phyloP scores from a whole-genome alignment of 2,888 invertebrate species.

The Parasteatoda lunata region DNA sequence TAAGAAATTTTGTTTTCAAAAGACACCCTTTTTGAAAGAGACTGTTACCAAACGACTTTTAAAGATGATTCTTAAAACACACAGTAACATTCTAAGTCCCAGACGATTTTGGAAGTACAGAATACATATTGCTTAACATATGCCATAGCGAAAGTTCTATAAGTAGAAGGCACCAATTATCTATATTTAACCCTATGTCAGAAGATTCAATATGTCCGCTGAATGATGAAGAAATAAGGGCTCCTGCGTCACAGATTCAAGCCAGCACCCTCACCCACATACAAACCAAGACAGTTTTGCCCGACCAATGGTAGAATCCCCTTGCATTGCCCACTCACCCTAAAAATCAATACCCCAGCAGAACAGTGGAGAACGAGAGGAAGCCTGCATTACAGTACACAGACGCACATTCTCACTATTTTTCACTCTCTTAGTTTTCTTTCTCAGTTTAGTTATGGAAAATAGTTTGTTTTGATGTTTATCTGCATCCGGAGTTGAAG shows the following conservation, averaged over 20 bases:
- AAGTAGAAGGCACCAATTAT: slow-evolving; percentile 44
- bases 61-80: not conserved
- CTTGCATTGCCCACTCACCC: slow-evolving; percentile 66
- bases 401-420: not conserved
- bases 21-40: no score
- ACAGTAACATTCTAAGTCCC: slow-evolving; percentile 23
- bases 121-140: slow-evolving; percentile 31
- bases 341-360: slow-evolving; percentile 64
- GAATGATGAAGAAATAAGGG: slow-evolving; percentile 42
- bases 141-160: slow-evolving; percentile 12
- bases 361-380: slow-evolving; percentile 29
- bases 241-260: slow-evolving; percentile 61
- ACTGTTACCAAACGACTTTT: no score
- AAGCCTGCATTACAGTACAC: slow-evolving; percentile 57
- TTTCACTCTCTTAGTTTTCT: slow-evolving; percentile 5
- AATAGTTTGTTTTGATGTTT: no score
- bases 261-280: slow-evolving; percentile 41
- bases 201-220: slow-evolving; percentile 66
- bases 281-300: slow-evolving; percentile 27
- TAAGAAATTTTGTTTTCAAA: no score
- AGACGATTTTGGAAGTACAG: slow-evolving; percentile 2
- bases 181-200: slow-evolving; percentile 29
- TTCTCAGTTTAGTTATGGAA: not conserved
- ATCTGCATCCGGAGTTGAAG: no score
- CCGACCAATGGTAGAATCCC: slow-evolving; percentile 63